Percentiles rank a stretch among this genome's conserved stretches.
phyloP scores from a whole-genome alignment of 2,797 vertebrate genomes.

The Rousettus madagascariensis region DNA sequence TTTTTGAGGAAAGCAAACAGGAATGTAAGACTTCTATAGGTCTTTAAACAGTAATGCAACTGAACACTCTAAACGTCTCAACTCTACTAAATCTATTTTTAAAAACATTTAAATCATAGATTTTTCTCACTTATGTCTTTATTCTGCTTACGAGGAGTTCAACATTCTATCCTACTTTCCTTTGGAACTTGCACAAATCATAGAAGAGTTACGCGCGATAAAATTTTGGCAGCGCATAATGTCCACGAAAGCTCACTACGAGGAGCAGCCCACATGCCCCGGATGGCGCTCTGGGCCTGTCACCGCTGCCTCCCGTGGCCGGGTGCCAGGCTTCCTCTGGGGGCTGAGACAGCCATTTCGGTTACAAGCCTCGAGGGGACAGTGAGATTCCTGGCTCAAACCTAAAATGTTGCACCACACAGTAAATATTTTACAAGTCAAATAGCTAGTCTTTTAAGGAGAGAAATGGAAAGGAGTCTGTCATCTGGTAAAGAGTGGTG shows the following conservation, averaged over 20 bases:
- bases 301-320: too few relatives aligned
- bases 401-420: not conserved
- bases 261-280: not conserved
- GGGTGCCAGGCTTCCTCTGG: not conserved
- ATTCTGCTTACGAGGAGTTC: not conserved
- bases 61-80: not conserved
- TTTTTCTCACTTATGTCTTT: not conserved
- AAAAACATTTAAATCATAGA: not conserved
- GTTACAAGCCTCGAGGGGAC: not conserved
- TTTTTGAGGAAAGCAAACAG: not conserved
- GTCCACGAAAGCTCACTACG: not conserved
- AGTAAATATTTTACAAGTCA: not conserved
- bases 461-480: not conserved
- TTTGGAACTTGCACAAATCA: not conserved
- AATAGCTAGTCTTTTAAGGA: not conserved
- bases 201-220: not conserved
- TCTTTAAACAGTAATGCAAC: not conserved
- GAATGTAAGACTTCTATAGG: not conserved
- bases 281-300: fast-evolving
- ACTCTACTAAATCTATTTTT: not conserved
- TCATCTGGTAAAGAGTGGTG: not conserved
- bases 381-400: not conserved
- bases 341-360: not conserved
- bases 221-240: not conserved
- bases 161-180: not conserved